phyloP scores from a whole-genome alignment of 1,140 invertebrate genomes.

The Drosophila oshimai region DNA sequence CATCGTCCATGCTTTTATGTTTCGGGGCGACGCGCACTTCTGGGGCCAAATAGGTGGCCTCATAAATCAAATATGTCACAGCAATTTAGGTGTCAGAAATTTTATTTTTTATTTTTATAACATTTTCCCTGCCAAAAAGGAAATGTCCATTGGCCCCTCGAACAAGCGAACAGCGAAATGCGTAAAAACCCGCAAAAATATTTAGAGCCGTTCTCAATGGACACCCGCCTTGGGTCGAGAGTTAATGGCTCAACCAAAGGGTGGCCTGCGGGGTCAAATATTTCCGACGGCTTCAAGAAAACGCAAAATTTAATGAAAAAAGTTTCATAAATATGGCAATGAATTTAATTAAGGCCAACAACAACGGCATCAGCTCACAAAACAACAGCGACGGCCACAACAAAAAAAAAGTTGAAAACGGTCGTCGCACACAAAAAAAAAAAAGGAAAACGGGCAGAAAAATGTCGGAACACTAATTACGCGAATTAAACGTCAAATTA shows the following conservation, averaged over 20 bases:
- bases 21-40: constrained; percentile 51
- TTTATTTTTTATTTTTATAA: constrained; percentile 77
- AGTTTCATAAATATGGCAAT: constrained; percentile 81
- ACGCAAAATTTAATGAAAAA: constrained; percentile 78
- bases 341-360: constrained; percentile 78
- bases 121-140: constrained; percentile 50
- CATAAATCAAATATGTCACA: constrained; percentile 82
- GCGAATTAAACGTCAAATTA: constrained; percentile 80
- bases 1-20: constrained; percentile 45
- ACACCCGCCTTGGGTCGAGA: constrained; percentile 37
- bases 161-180: constrained; percentile 43
- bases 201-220: constrained; percentile 47
- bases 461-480: constrained; percentile 77
- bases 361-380: constrained; percentile 11
- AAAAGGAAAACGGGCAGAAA: constrained; percentile 49
- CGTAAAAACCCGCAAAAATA: constrained; percentile 72
- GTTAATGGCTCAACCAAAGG: constrained; percentile 20
- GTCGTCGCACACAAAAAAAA: constrained; percentile 14
- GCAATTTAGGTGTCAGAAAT: constrained; percentile 81
- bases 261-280: constrained; percentile 50
- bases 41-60: constrained; percentile 79
- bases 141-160: not conserved
- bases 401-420: constrained; percentile 34
- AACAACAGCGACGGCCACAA: constrained; percentile 27
- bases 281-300: constrained; percentile 58